phyloP scores from a whole-genome alignment of 2,888 invertebrate species.

The Margaritifera margaritifera region DNA sequence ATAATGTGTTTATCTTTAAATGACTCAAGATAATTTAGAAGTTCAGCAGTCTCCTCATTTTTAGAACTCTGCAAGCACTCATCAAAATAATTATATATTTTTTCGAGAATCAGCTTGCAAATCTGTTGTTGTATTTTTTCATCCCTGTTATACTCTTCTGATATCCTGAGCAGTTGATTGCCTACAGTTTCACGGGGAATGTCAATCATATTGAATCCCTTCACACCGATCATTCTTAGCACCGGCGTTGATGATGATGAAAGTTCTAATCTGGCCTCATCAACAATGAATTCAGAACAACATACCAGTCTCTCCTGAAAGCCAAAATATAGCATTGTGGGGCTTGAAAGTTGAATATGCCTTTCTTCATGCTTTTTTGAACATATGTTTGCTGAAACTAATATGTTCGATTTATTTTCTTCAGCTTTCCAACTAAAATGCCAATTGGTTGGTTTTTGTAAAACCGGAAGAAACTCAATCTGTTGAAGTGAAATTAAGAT shows the following conservation, averaged over 20 bases:
- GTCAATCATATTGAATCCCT: no score
- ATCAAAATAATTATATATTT: slow-evolving; percentile 8
- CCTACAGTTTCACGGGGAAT: slow-evolving; percentile 1
- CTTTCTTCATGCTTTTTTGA: neutral
- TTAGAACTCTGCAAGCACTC: neutral
- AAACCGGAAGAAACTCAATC: slow-evolving; percentile 21
- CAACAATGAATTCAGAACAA: slow-evolving; percentile 2
- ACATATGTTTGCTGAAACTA: no score
- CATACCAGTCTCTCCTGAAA: neutral
- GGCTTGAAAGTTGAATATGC: slow-evolving; percentile 1
- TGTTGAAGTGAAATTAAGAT: no score
- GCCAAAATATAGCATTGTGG: neutral
- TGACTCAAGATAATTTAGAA: neutral
- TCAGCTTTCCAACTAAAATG: slow-evolving; percentile 36
- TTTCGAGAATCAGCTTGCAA: neutral
- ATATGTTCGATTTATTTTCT: no score
- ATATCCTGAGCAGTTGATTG: neutral
- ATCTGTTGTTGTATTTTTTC: no score
- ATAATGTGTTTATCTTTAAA: slow-evolving; percentile 8
- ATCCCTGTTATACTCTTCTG: no score
- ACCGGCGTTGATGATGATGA: no score
- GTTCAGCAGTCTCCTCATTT: neutral
- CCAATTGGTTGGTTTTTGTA: slow-evolving; percentile 33
- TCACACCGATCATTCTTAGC: no score
- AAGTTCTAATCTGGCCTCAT: neutral